These are phyloP conservation scores for Leucophenga montana DNA, from an alignment of 2,888 invertebrate species.

Conservation along the genomic window DNA sequence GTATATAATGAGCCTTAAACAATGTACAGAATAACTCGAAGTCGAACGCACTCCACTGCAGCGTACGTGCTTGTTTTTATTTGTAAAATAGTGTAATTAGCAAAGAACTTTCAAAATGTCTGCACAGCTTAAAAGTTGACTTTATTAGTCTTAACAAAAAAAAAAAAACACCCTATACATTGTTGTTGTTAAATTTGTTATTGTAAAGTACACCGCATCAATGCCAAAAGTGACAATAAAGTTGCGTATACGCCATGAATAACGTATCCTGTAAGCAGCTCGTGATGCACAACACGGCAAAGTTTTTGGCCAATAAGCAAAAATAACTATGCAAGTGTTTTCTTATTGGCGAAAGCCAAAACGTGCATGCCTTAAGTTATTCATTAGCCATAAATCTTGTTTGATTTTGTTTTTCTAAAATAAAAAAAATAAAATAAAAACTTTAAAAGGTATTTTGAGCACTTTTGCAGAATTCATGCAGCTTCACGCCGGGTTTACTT, in stretches of 20 bases:
- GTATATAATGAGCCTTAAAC: no score
- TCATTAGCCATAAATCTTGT: conserved; percentile 17
- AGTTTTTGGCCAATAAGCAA: not conserved
- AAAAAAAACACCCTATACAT: conserved; percentile 26
- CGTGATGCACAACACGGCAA: not conserved
- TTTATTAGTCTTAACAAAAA: conserved; percentile 4
- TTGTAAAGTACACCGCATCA: conserved; percentile 16
- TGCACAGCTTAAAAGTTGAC: no score
- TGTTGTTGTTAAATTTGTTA: conserved; percentile 23
- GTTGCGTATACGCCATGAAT: conserved; percentile 1
- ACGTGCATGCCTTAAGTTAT: not conserved
- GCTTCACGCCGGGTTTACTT: no score
- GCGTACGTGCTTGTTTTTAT: no score
- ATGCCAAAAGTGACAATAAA: conserved; percentile 3
- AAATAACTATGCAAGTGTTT: not conserved
- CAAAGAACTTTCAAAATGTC: no score
- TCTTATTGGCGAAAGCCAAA: conserved; percentile 1
- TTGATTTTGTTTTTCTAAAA: not conserved
- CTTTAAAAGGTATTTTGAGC: not conserved
- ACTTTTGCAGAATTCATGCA: not conserved
- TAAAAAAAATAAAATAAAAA: not conserved
- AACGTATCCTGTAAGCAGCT: not conserved
- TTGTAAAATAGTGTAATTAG: no score
- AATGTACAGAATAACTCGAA: no score
- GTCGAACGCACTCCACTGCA: no score